Percentiles rank a stretch among this genome's conserved stretches.
These are phyloP conservation scores for Drosophila mulleri DNA, from an alignment of 2,888 invertebrate species.

Conservation along the genomic window DNA sequence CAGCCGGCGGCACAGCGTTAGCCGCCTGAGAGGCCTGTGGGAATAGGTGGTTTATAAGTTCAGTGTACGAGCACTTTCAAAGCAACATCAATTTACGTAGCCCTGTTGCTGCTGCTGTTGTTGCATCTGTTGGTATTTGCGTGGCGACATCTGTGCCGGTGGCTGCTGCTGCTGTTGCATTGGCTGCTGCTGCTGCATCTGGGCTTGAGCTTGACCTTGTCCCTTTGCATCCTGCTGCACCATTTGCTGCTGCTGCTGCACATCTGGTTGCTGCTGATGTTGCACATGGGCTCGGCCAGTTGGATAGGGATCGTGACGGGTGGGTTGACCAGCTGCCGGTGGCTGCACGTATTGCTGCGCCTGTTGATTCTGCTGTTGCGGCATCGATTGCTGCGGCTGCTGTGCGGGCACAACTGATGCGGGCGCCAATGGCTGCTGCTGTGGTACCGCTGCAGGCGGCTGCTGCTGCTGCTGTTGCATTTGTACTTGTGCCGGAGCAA, in stretches of 20 bases:
- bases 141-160: constrained; percentile 37
- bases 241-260: constrained; percentile 14
- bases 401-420: constrained; percentile 37
- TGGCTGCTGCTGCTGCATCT: constrained; percentile 23
- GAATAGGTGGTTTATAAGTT: background rate
- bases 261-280: constrained; percentile 35
- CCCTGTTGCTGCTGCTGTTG: constrained; percentile 51
- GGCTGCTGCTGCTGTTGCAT: constrained; percentile 19
- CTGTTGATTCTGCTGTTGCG: constrained; percentile 18
- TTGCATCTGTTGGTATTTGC: constrained; percentile 54
- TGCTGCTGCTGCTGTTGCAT: constrained; percentile 32
- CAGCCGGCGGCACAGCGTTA: constrained; percentile 56
- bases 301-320: constrained; percentile 52
- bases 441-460: constrained; percentile 23
- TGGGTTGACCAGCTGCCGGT: constrained; percentile 64
- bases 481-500: constrained; percentile 7
- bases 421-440: constrained; percentile 31
- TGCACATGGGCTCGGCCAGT: constrained; percentile 61
- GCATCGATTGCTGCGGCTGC: constrained; percentile 40
- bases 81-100: constrained; percentile 57
- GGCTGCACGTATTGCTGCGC: constrained; percentile 43
- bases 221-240: constrained; percentile 17
- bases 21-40: constrained; percentile 42
- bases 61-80: background rate
- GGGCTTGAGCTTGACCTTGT: constrained; percentile 21